phyloP scores from a whole-genome alignment of 2,113 vertebrate genomes.

The Garra rufa region DNA sequence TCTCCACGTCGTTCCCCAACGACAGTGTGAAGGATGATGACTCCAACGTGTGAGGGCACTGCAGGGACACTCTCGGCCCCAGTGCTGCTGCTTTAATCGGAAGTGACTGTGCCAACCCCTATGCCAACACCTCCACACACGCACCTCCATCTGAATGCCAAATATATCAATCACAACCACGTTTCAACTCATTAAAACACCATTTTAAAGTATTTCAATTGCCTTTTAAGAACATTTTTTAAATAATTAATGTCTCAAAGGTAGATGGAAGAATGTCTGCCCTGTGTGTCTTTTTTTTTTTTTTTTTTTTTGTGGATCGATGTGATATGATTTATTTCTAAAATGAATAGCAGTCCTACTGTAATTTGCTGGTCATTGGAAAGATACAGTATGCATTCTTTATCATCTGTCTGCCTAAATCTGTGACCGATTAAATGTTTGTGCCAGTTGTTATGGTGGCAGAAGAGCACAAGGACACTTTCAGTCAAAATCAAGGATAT shows the following conservation, averaged over 20 bases:
- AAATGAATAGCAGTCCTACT: slow-evolving; percentile 39
- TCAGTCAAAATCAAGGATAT: slow-evolving; percentile 41
- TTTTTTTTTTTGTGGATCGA: not conserved
- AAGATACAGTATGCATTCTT: slow-evolving; percentile 63
- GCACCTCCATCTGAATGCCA: slow-evolving; percentile 22
- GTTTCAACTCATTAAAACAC: not conserved
- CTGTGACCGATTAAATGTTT: not conserved
- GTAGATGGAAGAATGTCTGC: not conserved
- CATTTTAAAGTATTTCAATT: slow-evolving; percentile 29
- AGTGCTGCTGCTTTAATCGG: slow-evolving; percentile 67
- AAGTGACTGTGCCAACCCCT: slow-evolving; percentile 65
- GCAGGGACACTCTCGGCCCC: slow-evolving; percentile 39
- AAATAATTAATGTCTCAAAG: not conserved
- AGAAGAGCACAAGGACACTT: slow-evolving; percentile 53
- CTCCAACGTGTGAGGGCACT: slow-evolving; percentile 82
- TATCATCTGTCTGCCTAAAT: slow-evolving; percentile 56
- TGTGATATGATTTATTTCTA: slow-evolving; percentile 4
- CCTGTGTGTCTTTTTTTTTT: not conserved
- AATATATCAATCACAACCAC: slow-evolving; percentile 32
- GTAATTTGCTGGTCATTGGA: slow-evolving; percentile 77
- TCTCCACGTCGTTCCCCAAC: slow-evolving; percentile 83
- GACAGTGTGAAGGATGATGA: slow-evolving; percentile 91
- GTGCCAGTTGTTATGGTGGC: slow-evolving; percentile 5
- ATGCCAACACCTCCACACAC: slow-evolving; percentile 24
- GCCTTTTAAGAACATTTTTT: slow-evolving; percentile 21